Conservation (phyloP, 2,888 invertebrate species). For the Liopterus haemorrhoidalis region DNA sequence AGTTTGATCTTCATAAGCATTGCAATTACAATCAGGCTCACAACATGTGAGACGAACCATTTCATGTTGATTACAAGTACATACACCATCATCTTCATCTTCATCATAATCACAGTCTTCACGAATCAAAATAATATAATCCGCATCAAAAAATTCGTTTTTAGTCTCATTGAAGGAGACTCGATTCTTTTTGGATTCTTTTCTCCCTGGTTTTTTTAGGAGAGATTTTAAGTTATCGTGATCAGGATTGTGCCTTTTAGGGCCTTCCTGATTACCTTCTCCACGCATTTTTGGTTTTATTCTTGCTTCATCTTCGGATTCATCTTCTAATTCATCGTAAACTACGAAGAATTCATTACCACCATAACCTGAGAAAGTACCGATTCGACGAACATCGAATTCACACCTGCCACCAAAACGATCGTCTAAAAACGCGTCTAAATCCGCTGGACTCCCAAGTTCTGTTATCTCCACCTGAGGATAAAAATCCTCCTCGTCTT, state of each 20-base stretch:
- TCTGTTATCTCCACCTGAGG: constrained; percentile 27
- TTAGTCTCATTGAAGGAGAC: constrained; percentile 85
- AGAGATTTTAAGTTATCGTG: constrained; percentile 63
- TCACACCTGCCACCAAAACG: constrained; percentile 36
- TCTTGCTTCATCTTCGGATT: constrained; percentile 21
- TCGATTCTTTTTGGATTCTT: constrained; percentile 64
- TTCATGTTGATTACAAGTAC: constrained; percentile 67
- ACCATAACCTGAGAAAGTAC: constrained; percentile 33
- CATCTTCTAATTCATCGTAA: constrained; percentile 43
- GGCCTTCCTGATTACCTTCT: constrained; percentile 49
- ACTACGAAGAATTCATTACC: constrained; percentile 37
- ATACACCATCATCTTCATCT: constrained; percentile 64
- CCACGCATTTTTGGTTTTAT: constrained; percentile 47
- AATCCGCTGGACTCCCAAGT: constrained; percentile 25
- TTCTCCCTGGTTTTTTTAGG: constrained; percentile 68
- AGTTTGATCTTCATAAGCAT: constrained; percentile 40
- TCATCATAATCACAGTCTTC: constrained; percentile 83
- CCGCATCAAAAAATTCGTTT: constrained; percentile 87
- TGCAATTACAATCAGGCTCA: constrained; percentile 58
- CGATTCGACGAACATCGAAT: constrained; percentile 39
- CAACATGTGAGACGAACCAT: constrained; percentile 59
- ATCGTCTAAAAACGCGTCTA: constrained; percentile 27
- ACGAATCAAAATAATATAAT: constrained; percentile 83
- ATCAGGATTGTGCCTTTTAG: constrained; percentile 53
- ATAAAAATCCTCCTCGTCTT: constrained; percentile 17